Percentiles rank a stretch among this genome's conserved stretches.
Evolutionary conservation across 2,797 vertebrate genomes (phyloP).

Genomic region (Gobionotothen gibberifrons): DNA sequence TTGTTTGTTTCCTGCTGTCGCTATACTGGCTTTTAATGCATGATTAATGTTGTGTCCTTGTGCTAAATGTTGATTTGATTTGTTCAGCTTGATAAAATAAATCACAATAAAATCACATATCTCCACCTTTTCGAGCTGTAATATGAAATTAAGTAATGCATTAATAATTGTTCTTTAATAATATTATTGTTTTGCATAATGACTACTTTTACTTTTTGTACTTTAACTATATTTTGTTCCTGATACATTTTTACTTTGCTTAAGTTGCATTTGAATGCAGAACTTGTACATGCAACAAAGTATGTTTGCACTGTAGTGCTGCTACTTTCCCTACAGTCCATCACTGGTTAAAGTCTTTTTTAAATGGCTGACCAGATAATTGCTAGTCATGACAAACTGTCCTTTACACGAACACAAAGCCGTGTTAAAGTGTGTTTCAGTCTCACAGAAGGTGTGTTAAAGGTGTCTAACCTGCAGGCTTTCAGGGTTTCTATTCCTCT

Average conservation of each 20-base stretch:
- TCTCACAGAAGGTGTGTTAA: constrained; percentile 4
- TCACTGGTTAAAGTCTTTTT: not conserved
- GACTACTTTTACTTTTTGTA: not conserved
- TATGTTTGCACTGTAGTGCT: no score
- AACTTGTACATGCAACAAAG: not conserved
- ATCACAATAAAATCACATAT: no score
- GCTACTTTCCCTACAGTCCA: not conserved
- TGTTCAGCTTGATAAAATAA: no score
- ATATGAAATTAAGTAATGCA: no score
- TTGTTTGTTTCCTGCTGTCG: no score
- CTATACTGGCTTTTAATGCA: no score
- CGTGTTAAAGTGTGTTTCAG: not conserved
- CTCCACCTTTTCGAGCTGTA: no score
- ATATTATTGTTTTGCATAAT: not conserved
- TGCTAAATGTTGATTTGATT: no score
- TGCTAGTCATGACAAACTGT: not conserved
- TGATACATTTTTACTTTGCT: not conserved
- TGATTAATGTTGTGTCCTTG: no score
- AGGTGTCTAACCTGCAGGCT: constrained; percentile 46
- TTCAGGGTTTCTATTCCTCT: constrained; percentile 11
- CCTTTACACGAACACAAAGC: constrained; percentile 14
- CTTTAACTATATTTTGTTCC: no score
- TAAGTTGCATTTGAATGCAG: not conserved
- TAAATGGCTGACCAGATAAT: not conserved
- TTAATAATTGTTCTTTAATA: no score